A percentile compares a stretch with the other conserved stretches of the same genome.
phyloP scores from a whole-genome alignment of 2,888 invertebrate species.

The Lasioglossum calceatum region DNA sequence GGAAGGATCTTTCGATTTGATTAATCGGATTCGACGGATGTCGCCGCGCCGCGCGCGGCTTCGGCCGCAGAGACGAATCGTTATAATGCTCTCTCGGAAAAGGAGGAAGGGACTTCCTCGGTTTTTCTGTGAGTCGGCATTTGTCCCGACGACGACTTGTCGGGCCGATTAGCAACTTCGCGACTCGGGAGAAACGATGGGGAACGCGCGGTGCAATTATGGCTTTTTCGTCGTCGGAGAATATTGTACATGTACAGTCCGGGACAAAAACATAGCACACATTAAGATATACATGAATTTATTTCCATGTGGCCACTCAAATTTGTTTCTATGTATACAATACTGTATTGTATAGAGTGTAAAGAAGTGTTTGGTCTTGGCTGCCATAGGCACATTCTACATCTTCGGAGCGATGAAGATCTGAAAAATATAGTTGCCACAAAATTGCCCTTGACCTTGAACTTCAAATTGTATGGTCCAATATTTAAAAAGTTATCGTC shows the following conservation, averaged over 20 bases:
- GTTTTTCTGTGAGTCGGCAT: slow-evolving; percentile 1
- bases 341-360: background rate
- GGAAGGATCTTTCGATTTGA: slow-evolving; percentile 73
- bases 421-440: no score
- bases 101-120: background rate
- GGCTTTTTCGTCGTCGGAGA: background rate
- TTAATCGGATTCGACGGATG: slow-evolving; percentile 74
- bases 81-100: slow-evolving; percentile 29
- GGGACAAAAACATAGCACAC: background rate
- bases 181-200: background rate
- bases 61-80: slow-evolving; percentile 56
- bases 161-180: slow-evolving; percentile 11
- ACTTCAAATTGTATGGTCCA: no score
- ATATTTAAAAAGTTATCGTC: no score
- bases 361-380: no score
- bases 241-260: background rate
- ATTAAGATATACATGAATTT: background rate
- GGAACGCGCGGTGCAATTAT: background rate
- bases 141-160: slow-evolving; percentile 22
- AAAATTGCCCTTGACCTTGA: no score
- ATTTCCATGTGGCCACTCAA: no score
- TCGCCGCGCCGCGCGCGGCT: slow-evolving; percentile 56
- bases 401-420: no score
- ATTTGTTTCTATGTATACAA: background rate
- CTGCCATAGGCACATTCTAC: no score